Percentiles rank a stretch among this genome's conserved stretches.
phyloP scores from a whole-genome alignment of 2,113 vertebrate genomes.

The Solea solea region DNA sequence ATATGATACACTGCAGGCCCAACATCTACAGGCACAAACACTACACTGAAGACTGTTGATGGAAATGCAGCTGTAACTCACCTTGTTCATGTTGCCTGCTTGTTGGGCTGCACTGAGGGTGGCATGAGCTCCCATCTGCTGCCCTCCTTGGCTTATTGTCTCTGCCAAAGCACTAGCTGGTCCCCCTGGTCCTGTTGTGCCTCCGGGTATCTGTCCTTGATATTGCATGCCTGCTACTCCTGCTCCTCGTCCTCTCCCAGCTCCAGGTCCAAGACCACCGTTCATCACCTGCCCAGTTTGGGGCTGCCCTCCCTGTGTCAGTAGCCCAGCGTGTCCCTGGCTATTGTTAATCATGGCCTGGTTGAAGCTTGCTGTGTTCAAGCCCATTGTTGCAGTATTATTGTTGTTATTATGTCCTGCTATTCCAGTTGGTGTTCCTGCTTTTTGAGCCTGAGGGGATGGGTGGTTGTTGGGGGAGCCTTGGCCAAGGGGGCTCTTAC shows the following conservation, averaged over 20 bases:
- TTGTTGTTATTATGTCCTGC: slow-evolving; percentile 82
- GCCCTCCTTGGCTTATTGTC: slow-evolving; percentile 92
- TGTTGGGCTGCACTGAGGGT: slow-evolving; percentile 87
- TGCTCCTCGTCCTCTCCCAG: slow-evolving; percentile 89
- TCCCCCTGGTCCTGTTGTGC: slow-evolving; percentile 66
- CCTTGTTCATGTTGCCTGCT: slow-evolving; percentile 92
- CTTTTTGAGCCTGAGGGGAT: slow-evolving; percentile 94
- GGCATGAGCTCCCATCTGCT: slow-evolving; percentile 88
- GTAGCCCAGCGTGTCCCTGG: slow-evolving; percentile 87
- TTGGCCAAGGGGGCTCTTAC: slow-evolving; percentile 91
- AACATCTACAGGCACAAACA: not conserved
- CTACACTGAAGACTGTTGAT: not conserved
- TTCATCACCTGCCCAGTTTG: slow-evolving; percentile 94
- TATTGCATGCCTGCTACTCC: slow-evolving; percentile 87
- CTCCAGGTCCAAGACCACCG: slow-evolving; percentile 90
- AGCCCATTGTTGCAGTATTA: slow-evolving; percentile 86
- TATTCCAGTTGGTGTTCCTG: slow-evolving; percentile 83
- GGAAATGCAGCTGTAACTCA: slow-evolving; percentile 71
- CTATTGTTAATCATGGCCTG: slow-evolving; percentile 92
- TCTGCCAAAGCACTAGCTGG: slow-evolving; percentile 92
- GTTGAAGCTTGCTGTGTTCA: slow-evolving; percentile 89
- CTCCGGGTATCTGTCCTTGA: slow-evolving; percentile 82
- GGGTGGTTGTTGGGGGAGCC: slow-evolving; percentile 88
- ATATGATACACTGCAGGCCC: too few species aligned
- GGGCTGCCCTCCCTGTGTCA: slow-evolving; percentile 87